Base-by-base conservation (phyloP, 2,888 invertebrate species). In the Dicyrtoma fusca region DNA sequence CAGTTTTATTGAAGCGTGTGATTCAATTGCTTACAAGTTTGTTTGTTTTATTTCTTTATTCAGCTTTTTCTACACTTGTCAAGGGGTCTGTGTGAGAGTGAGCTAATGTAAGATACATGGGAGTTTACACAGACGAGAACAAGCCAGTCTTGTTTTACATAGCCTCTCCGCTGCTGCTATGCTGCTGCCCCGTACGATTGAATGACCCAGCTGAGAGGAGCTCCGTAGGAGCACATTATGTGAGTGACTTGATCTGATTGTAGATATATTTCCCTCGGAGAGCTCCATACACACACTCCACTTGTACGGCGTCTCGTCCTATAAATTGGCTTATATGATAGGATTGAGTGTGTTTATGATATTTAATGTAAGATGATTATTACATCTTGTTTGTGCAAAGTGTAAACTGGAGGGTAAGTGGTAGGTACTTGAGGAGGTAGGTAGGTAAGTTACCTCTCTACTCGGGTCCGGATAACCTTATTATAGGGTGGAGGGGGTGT, bases 371-470 rank as follows among this genome's bases (percentile, higher is more conserved):
- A 53, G 66, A 66, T 66, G 34, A 66, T 66, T 66, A 66, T 66
- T 66, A 66, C 55, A 53, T 53, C 66, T 66, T 66, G 66, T 66
- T 55, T 65, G 65, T 49, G 55, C 53, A 66, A 66, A 66, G 63
- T 66, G 63, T 63, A 26, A 17, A 49, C 26, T 25, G 23, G 14
- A 8, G 5, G n/a, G 49, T 49, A 49, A 49, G 49, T 49, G 49
- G n/a, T 14, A 49, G 19, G n/a, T 49, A 17, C 49, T 49, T 4
- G 5, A 49, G 49, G 3, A 49, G 49, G 49, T 49, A 49, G 19
- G n/a, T 4, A 49, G 19, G 49, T 49, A 19, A 8, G 45, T 34
- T 5, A 34, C 3, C 34, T 34, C 34, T 34, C 3, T 5, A 34
- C 34, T 34, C 34, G 34, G 34, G 34, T 34, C 34, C 34, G 34